Conservation (phyloP, 2,888 invertebrate species). For the Pollenia labialis region DNA sequence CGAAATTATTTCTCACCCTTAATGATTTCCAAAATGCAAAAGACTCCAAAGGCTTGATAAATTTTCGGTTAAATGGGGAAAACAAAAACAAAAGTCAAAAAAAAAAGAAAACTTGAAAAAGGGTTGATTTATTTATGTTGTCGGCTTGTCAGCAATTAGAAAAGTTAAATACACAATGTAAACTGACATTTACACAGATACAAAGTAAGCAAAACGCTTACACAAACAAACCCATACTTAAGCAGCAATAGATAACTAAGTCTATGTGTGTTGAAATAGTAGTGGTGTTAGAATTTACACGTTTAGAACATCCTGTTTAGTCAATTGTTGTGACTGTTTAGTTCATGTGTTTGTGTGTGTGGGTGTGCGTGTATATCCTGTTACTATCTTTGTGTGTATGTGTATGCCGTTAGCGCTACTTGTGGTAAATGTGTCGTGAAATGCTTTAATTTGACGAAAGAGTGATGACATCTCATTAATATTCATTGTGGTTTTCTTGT, state of each 20-base stretch:
- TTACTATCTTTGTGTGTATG: conserved; percentile 39
- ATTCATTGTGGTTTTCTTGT: conserved; percentile 81
- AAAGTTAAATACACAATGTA: conserved; percentile 78
- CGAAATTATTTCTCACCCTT: conserved; percentile 29
- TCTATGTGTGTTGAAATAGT: conserved; percentile 3
- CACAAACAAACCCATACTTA: not conserved
- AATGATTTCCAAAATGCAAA: conserved; percentile 39
- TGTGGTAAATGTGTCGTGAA: conserved; percentile 75
- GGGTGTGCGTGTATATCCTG: conserved; percentile 28
- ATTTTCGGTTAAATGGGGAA: conserved; percentile 33
- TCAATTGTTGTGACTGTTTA: conserved; percentile 48
- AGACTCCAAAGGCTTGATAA: conserved; percentile 48
- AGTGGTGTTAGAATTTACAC: conserved; percentile 67
- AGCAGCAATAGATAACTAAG: not conserved
- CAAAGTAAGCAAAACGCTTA: conserved; percentile 32
- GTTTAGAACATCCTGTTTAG: conserved; percentile 66
- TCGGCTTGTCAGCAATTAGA: conserved; percentile 82
- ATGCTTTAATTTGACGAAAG: conserved; percentile 83
- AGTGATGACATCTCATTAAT: conserved; percentile 84
- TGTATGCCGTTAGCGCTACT: conserved; percentile 49
- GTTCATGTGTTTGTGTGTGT: conserved; percentile 4
- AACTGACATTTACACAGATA: conserved; percentile 63
- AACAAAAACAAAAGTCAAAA: not conserved
- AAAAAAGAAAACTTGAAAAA: conserved; percentile 62
- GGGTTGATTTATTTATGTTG: conserved; percentile 81